Evolutionary conservation across 2,888 invertebrate species (phyloP).

Genomic region (Diaphora mendica): DNA sequence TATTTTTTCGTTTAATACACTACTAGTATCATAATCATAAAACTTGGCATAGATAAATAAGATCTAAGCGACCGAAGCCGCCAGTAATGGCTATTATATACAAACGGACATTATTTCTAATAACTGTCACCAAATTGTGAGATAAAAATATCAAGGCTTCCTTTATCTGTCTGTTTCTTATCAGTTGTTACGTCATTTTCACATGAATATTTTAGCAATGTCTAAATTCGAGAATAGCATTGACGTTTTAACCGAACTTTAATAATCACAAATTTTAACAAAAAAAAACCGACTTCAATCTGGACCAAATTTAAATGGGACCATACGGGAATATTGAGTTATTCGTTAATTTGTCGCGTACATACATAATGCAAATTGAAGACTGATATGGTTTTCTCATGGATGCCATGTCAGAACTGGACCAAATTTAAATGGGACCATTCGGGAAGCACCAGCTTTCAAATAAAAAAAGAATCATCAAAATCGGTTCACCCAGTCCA

Average conservation of each 20-base stretch:
- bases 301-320: no score
- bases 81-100: neutral
- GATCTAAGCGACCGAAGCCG: neutral
- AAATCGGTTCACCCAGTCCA: no score
- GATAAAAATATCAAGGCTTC: neutral
- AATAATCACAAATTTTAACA: no score
- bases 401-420: no score
- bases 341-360: no score
- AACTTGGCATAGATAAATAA: neutral
- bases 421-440: no score
- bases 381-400: no score
- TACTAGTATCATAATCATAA: neutral
- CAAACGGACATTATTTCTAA: neutral
- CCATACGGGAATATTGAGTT: no score
- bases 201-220: neutral
- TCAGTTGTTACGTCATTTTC: neutral
- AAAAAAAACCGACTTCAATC: no score
- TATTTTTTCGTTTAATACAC: neutral
- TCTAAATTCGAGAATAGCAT: neutral
- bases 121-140: conserved; percentile 1
- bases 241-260: neutral
- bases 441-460: no score
- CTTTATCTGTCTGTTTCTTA: neutral
- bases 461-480: no score
- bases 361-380: no score